A percentile compares a stretch with the other conserved stretches of the same genome.
Conservation (phyloP, 2,797 vertebrate genomes). For the Crypturellus tataupa region DNA sequence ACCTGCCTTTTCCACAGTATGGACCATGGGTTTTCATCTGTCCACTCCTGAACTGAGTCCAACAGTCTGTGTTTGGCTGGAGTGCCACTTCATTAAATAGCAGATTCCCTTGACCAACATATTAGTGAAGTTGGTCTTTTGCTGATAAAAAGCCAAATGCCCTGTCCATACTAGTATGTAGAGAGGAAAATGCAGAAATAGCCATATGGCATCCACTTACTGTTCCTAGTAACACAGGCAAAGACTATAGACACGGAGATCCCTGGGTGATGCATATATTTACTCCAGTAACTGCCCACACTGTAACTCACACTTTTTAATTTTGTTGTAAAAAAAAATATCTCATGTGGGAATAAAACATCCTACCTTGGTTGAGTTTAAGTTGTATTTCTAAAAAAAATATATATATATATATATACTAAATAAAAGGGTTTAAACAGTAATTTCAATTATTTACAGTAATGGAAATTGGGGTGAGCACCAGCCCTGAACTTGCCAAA, state of each 20-base stretch:
- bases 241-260: neutral
- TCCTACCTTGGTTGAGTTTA: neutral
- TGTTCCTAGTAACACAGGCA: neutral
- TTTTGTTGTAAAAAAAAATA: neutral
- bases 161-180: accelerated
- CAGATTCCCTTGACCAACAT: neutral
- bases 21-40: accelerated
- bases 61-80: neutral
- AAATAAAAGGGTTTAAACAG: neutral
- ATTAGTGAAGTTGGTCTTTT: too few species aligned
- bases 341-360: neutral
- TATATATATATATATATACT: too few species aligned
- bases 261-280: neutral
- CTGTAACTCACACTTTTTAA: neutral
- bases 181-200: neutral
- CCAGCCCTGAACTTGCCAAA: too few species aligned
- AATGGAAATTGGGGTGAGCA: neutral
- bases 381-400: neutral
- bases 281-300: neutral
- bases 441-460: neutral
- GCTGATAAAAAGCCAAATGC: neutral
- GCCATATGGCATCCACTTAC: neutral
- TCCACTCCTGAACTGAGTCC: neutral
- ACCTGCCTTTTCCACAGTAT: neutral
- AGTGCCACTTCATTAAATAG: neutral